Evolutionary conservation across 2,888 invertebrate genomes (phyloP).

Genomic region (Eumacrocentrus americanus): DNA sequence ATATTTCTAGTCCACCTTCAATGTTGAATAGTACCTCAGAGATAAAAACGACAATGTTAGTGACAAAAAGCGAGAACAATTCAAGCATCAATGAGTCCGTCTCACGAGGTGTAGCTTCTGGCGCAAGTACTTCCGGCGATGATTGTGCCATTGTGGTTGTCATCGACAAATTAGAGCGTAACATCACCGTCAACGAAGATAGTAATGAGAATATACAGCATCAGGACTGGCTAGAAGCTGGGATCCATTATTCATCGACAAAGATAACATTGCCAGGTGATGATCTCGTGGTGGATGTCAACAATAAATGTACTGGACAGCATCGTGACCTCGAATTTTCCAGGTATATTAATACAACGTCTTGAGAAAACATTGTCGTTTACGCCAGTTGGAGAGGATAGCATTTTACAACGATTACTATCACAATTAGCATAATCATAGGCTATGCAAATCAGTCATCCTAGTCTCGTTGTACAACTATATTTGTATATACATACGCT

Average conservation of each 20-base stretch:
- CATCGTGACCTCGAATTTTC: slow-evolving; percentile 49
- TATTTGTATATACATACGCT: too few relatives aligned
- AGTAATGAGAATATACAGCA: slow-evolving; percentile 57
- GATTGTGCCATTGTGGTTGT: slow-evolving; percentile 54
- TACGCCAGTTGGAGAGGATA: neutral
- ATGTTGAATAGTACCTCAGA: neutral
- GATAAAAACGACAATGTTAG: neutral
- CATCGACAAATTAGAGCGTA: slow-evolving; percentile 51
- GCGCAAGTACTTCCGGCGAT: slow-evolving; percentile 42
- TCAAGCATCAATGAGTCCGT: neutral
- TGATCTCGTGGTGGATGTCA: slow-evolving; percentile 37
- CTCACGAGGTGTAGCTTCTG: neutral
- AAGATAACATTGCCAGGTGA: slow-evolving; percentile 55
- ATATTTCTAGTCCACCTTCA: too few relatives aligned
- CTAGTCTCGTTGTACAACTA: too few relatives aligned
- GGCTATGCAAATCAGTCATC: too few relatives aligned
- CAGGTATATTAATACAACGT: slow-evolving; percentile 54
- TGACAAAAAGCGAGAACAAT: slow-evolving; percentile 3
- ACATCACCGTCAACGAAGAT: slow-evolving; percentile 43
- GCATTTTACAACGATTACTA: slow-evolving; percentile 29
- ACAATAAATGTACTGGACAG: slow-evolving; percentile 15
- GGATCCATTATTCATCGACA: slow-evolving; percentile 57
- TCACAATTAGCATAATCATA: slow-evolving; percentile 35
- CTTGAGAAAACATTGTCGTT: slow-evolving; percentile 19
- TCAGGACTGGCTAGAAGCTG: slow-evolving; percentile 58